Conservation (phyloP, 2,113 vertebrate species). For the Chelonoidis abingdonii region DNA sequence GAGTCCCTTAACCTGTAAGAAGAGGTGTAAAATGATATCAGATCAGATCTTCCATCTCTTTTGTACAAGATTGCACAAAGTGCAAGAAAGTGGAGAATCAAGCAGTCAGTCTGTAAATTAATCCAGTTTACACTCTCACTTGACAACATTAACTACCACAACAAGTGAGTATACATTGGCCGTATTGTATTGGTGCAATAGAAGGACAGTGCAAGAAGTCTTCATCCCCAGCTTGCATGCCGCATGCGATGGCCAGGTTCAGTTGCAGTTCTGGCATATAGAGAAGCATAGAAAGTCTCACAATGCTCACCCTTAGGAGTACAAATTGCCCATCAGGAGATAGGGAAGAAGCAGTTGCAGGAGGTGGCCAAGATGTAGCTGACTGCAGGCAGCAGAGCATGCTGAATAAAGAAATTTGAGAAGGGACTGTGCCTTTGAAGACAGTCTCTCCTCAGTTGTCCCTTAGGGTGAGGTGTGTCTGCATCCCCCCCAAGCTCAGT, state of each 20-base stretch:
- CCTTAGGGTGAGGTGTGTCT: neutral
- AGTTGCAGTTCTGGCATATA: accelerated
- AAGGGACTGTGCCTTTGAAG: neutral
- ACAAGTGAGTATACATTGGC: too few species aligned
- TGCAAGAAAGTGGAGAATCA: accelerated
- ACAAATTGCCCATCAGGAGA: neutral
- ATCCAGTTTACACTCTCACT: neutral
- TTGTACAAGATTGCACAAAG: neutral
- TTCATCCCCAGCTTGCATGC: neutral
- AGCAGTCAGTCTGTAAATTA: neutral
- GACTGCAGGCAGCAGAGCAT: neutral
- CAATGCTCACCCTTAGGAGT: neutral
- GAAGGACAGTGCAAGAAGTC: neutral
- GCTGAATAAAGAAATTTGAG: neutral
- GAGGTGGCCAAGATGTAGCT: neutral
- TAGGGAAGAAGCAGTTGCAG: neutral
- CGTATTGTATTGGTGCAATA: too few species aligned
- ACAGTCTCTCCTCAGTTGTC: neutral
- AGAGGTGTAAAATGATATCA: neutral
- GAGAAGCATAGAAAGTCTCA: neutral
- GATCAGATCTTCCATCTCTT: neutral
- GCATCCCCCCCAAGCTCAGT: neutral
- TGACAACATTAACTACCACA: neutral
- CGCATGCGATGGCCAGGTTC: neutral
- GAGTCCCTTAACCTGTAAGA: neutral